Evolutionary conservation across 2,888 invertebrate genomes (phyloP), one percentile per base, ranked within the genome.

Genomic region (Oeneis ivallda): DNA sequence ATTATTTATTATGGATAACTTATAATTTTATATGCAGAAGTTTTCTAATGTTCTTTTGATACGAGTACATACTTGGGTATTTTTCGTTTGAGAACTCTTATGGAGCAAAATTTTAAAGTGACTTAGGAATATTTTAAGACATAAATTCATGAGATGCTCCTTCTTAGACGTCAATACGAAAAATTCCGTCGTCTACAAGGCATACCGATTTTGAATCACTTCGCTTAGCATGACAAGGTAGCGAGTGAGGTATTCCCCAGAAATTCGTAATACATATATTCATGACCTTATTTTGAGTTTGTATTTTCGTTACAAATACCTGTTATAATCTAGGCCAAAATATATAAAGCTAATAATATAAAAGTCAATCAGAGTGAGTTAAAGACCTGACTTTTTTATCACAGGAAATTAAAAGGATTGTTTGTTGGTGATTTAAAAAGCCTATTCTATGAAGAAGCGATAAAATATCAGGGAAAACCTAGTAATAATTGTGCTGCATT

Each of bases 121-220:
- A 17, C 54, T 17, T 54, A n/a, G 3, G 39, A 17, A 8, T 3
- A 43, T 8, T 57, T 43, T 19, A 41, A 39, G 56, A 43, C 11
- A 58, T 45, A 32, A 54, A 39, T 54, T 54, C 54, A 39, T 17
- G 19, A 54, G 39, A 54, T 39, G 7, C 39, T 32, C 6, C 32
- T 19, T 32, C 26, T 43, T 26, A 32, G n/a, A 32, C 32, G 47
- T 32, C 45, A 47, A 32, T 58, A 58, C 32, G 45, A 47, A 58
- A 45, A 45, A 47, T 58, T 34, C 47, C 41, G 41, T 56, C 39
- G 17, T 45, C 15, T 47, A 58, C 70, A 76, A 78, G 77, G 77
- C 79, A 81, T 82, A 76, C 79, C 81, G 68, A 81, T 79, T 77
- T 69, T 65, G 75, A 75, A 73, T 79, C 80, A 78, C 73, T 76